Conservation (phyloP, 2,113 vertebrate genomes). For the Caranx ignobilis region DNA sequence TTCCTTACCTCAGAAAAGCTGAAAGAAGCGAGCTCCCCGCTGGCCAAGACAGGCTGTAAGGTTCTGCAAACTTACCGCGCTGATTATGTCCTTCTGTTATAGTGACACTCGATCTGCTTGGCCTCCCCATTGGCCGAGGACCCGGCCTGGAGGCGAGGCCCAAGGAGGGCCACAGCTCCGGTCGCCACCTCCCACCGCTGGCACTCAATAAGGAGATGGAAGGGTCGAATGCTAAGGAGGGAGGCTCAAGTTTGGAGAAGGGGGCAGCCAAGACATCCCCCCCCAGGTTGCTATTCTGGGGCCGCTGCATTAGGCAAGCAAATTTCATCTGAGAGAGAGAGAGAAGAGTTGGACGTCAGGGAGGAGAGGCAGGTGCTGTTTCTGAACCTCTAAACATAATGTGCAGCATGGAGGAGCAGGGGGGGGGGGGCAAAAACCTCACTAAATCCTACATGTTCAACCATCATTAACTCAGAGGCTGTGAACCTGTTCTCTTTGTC, state of each 20-base stretch:
- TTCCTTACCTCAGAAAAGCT: constrained; percentile 88
- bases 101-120: constrained; percentile 89
- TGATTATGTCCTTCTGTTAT: constrained; percentile 90
- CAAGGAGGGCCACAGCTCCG: constrained; percentile 64
- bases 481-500: constrained; percentile 5
- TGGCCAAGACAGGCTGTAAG: constrained; percentile 84
- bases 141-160: constrained; percentile 48
- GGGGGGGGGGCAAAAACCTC: constrained; percentile 2
- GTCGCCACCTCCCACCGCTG: constrained; percentile 47
- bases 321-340: constrained; percentile 61
- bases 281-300: constrained; percentile 90
- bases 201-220: constrained; percentile 87
- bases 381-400: constrained; percentile 44
- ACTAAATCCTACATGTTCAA: not conserved
- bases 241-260: constrained; percentile 82
- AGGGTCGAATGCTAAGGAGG: constrained; percentile 69
- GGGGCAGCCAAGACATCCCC: constrained; percentile 62
- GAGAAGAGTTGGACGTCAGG: constrained; percentile 50
- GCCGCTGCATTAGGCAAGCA: constrained; percentile 80
- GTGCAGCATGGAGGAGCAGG: not conserved
- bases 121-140: constrained; percentile 85
- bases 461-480: not conserved
- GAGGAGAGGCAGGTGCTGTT: constrained; percentile 55
- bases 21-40: constrained; percentile 87
- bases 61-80: constrained; percentile 84